Evolutionary conservation across 1,140 invertebrate species (phyloP), one percentile per base, ranked within the genome.

Genomic region (Trinorchestia longiramus): DNA sequence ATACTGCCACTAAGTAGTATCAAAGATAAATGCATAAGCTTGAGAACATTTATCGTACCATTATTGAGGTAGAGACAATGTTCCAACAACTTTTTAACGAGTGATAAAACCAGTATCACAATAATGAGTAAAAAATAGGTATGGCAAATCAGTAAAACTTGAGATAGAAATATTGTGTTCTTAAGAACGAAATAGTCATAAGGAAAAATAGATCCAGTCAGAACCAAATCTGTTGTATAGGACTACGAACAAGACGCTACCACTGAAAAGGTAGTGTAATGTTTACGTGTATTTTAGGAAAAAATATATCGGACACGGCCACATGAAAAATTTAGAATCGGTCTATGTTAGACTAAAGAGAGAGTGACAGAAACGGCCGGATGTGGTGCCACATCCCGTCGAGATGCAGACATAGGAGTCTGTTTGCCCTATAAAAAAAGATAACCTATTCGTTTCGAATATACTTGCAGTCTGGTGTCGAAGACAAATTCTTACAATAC

Each of bases 371-470:
- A 42, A 4, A 90, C n/a, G 28, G 88, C 88, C 88, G 88, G 88
- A 90, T 90, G 88, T 90, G 41, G 88, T 90, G 88, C 88, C 88
- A 90, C 88, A 90, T 90, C 88, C 88, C 88, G 88, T 90, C 88
- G 43, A 90, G 88, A 90, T 90, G 88, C 43, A 11, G 62, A 36
- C 62, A 28, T 28, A 77, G 62, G 62, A 77, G 62, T 77, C 36
- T 23, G 62, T 77, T 77, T 36, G 62, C 36, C 62, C 8, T 77
- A 23, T 28, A 77, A 36, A 23, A 11, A 15, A 15, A 23, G 15
- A 28, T 3, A 77, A 19, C 62, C 6, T 19, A 53, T 77, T 23
- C 62, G 28, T 77, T 36, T 77, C 11, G 36, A 77, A 77, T 77
- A 28, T 53, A 53, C 47, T 53, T 53, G 47, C 47, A 53, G 47